phyloP scores from a whole-genome alignment of 2,888 invertebrate species.

The Coelopa pilipes region DNA sequence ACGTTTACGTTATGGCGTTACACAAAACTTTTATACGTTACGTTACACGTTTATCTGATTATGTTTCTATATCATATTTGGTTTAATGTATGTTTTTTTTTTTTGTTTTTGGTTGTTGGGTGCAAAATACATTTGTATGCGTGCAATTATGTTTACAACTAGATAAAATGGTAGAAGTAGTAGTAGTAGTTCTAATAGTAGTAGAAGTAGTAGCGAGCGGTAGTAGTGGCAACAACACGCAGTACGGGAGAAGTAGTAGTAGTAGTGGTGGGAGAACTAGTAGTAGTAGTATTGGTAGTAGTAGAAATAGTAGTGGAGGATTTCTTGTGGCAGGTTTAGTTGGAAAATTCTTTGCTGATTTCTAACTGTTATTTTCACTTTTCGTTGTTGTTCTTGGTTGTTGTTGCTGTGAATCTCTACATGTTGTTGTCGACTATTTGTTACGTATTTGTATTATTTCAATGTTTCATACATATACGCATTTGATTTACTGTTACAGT shows the following conservation, averaged over 20 bases:
- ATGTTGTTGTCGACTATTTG: slow-evolving; percentile 37
- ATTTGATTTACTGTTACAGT: neutral
- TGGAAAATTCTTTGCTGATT: neutral
- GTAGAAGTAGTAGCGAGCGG: slow-evolving; percentile 40
- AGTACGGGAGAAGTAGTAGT: slow-evolving; percentile 32
- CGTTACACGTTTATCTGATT: neutral
- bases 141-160: slow-evolving; percentile 12
- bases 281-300: slow-evolving; percentile 44
- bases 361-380: neutral
- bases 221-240: slow-evolving; percentile 5
- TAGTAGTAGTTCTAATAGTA: slow-evolving; percentile 41
- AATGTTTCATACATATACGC: neutral
- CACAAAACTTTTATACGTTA: neutral
- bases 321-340: slow-evolving; percentile 38
- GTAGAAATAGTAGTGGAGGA: slow-evolving; percentile 39
- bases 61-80: neutral
- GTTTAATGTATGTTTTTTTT: too few species aligned
- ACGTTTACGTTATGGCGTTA: neutral
- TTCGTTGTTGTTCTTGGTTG: neutral
- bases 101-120: neutral
- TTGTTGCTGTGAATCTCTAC: neutral
- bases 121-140: neutral
- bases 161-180: slow-evolving; percentile 36
- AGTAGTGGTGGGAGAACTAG: slow-evolving; percentile 47
- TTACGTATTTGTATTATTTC: slow-evolving; percentile 12